Conservation (phyloP, 92 coral and sea anemone species). For the Umimayanthus chanpuru region DNA sequence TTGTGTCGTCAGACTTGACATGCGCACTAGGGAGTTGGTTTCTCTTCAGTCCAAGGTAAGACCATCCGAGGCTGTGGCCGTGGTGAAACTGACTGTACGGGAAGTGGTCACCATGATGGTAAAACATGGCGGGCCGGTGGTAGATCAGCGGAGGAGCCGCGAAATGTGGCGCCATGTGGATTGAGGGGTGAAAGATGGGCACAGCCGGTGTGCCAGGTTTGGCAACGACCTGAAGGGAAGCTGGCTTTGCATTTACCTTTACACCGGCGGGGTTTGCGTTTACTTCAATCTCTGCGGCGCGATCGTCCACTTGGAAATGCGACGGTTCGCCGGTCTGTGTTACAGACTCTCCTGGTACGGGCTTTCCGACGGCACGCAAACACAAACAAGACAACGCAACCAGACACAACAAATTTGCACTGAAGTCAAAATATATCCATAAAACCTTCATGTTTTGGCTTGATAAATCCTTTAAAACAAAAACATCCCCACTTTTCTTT, state of each 20-base stretch:
- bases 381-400: constrained; percentile 11
- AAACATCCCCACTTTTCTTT: neutral
- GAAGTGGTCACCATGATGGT: constrained; percentile 7
- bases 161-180: constrained; percentile 89
- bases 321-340: constrained; percentile 97
- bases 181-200: constrained; percentile 92
- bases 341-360: constrained; percentile 55
- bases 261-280: constrained; percentile 99
- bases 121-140: constrained; percentile 78
- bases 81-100: constrained; percentile 38
- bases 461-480: neutral
- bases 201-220: constrained; percentile 96
- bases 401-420: constrained; percentile 3
- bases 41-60: constrained; percentile 79
- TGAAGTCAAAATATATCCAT: constrained; percentile 11
- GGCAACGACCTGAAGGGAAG: constrained; percentile 97
- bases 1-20: neutral
- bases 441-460: constrained; percentile 37
- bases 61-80: constrained; percentile 72
- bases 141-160: constrained; percentile 78
- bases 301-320: constrained; percentile 99
- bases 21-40: constrained; percentile 57
- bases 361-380: constrained; percentile 27
- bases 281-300: constrained; percentile 98
- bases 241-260: constrained; percentile 97